Base-by-base conservation (phyloP, 2,113 vertebrate species). In the Elachura formosa region DNA sequence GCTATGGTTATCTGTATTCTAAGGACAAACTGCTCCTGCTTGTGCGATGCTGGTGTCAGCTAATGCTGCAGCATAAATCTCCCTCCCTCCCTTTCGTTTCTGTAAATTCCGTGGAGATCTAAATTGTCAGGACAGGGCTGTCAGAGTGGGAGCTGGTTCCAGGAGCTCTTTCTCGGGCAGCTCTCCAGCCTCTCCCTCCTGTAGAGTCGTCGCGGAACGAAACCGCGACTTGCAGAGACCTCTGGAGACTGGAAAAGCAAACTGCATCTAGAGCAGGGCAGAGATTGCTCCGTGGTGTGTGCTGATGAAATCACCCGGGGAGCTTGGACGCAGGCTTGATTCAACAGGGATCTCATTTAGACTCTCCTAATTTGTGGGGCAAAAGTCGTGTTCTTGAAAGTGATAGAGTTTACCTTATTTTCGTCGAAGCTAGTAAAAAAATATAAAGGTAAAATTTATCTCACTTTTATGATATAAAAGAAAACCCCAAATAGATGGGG, bases 201-300 rank as follows among this genome's bases (percentile, higher is more conserved):
- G n/a, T n/a, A n/a, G n/a, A n/a, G n/a, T n/a, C n/a, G n/a, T 36
- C 66, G 5, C 18, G 8, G 72, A 86, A 7, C 85, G 61, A 97
- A 97, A 97, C 84, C 38, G 91, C 59, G 95, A 98, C 95, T 81
- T 96, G 82, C 97, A 97, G 98, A 98, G 98, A 97, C 98, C 97
- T 98, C 98, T 98, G 97, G 98, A 97, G 98, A 96, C 94, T 55
- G 48, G 36, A 90, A 29, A 71, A 71, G 71, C 14, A 41, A 97
- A 98, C 90, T 98, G 29, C 98, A 98, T 2, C 29, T 46, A 29
- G 20, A 12, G 43, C 7, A 15, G 15, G 3, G 76, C 86, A 61
- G 84, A 51, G 40, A 24, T 1, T 17, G 73, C 71, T 97, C 87
- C 54, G 15, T 41, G 81, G 31, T 7, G 61, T 6, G 20, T 23